Evolutionary conservation across 2,113 vertebrate genomes (phyloP).

Genomic region (Oophaga pumilio): DNA sequence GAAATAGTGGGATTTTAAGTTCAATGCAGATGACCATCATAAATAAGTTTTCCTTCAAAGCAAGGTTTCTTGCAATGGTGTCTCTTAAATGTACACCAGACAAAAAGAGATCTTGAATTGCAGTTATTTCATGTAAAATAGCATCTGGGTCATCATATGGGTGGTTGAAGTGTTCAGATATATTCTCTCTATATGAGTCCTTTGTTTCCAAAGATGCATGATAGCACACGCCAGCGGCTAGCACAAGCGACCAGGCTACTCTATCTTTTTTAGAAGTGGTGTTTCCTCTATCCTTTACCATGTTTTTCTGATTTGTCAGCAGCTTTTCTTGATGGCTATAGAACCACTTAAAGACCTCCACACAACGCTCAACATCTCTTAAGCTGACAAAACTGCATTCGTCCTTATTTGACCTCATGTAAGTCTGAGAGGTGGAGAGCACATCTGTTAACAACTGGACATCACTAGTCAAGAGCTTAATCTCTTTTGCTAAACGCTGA

Average conservation of each 20-base stretch:
- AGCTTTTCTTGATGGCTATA: slow-evolving; percentile 69
- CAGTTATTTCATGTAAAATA: slow-evolving; percentile 80
- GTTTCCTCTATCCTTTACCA: slow-evolving; percentile 39
- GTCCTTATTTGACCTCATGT: slow-evolving; percentile 80
- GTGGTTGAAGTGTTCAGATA: slow-evolving; percentile 72
- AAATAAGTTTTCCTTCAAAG: slow-evolving; percentile 94
- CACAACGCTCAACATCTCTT: slow-evolving; percentile 92
- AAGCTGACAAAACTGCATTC: slow-evolving; percentile 94
- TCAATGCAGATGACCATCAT: slow-evolving; percentile 98
- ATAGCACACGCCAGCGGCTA: slow-evolving; percentile 89
- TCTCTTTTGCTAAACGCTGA: slow-evolving; percentile 71
- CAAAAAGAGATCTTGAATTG: slow-evolving; percentile 86
- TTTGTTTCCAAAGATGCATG: slow-evolving; percentile 88
- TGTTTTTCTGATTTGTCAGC: slow-evolving; percentile 69
- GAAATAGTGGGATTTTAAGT: slow-evolving; percentile 90
- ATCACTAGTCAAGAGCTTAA: fast-evolving
- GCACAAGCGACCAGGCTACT: slow-evolving; percentile 85
- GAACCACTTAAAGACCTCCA: slow-evolving; percentile 89
- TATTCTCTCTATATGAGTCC: slow-evolving; percentile 71
- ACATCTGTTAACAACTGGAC: slow-evolving; percentile 69
- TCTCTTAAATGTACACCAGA: slow-evolving; percentile 77
- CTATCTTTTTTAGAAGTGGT: slow-evolving; percentile 54
- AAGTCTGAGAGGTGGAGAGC: slow-evolving; percentile 84
- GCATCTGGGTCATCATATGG: slow-evolving; percentile 66
- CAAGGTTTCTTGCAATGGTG: slow-evolving; percentile 89